Evolutionary conservation across 1,140 invertebrate genomes (phyloP).

Genomic region (Drosophila punjabiensis): DNA sequence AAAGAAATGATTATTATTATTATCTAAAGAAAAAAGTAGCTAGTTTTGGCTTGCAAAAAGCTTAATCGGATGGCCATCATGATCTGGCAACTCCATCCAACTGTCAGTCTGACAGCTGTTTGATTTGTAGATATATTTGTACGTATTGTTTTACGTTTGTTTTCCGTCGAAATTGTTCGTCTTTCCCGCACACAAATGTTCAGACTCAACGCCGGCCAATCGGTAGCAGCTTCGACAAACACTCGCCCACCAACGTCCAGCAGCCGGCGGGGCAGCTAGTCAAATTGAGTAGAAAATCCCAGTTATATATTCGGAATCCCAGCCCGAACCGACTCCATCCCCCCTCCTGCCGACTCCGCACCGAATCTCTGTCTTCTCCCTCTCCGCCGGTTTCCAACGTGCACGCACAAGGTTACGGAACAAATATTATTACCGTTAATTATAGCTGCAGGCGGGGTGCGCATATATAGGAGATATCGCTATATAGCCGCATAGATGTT

Average conservation of each 20-base stretch:
- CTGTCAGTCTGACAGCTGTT: constrained; percentile 39
- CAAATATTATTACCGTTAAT: constrained; percentile 45
- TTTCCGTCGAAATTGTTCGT: constrained; percentile 26
- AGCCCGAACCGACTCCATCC: neutral
- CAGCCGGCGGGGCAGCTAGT: constrained; percentile 11
- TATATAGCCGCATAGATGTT: constrained; percentile 63
- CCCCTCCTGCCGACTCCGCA: neutral
- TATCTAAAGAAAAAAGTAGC: neutral
- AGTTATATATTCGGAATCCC: constrained; percentile 22
- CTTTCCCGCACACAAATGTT: constrained; percentile 33
- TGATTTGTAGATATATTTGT: constrained; percentile 37
- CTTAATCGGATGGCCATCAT: fast-evolving
- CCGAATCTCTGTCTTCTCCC: constrained; percentile 5
- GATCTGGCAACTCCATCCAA: constrained; percentile 11
- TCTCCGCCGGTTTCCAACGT: constrained; percentile 29
- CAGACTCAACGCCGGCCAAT: constrained; percentile 1
- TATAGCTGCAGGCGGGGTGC: constrained; percentile 42
- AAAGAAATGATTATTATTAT: too few species aligned
- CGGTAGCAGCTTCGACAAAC: constrained; percentile 7
- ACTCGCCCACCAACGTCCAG: neutral
- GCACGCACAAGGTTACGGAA: constrained; percentile 55
- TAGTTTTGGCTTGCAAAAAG: constrained; percentile 2
- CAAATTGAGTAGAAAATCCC: neutral
- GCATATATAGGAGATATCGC: constrained; percentile 35
- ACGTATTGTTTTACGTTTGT: constrained; percentile 36